These are phyloP conservation scores for Lophura nycthemera DNA, from an alignment of 2,113 vertebrate species.

Conservation along the genomic window DNA sequence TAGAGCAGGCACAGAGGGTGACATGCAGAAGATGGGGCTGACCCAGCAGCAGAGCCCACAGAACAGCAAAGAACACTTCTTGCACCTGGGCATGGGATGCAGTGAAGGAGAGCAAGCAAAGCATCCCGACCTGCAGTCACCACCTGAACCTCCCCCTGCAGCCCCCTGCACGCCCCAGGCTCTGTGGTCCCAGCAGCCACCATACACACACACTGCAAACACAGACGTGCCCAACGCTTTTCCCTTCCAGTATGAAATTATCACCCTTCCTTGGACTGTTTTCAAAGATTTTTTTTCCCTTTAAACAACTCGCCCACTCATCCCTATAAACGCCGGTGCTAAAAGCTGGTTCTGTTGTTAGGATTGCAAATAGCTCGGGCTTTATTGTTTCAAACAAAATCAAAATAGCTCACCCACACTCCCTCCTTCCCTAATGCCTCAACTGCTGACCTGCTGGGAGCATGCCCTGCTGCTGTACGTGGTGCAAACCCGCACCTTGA, in stretches of 20 bases:
- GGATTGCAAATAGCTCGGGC: conserved; percentile 43
- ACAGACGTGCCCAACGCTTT: background rate
- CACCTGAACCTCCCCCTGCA: background rate
- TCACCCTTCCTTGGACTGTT: conserved; percentile 55
- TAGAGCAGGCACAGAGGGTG: background rate
- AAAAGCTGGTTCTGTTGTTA: conserved; percentile 64
- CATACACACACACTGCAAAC: background rate
- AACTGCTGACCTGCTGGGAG: conserved; percentile 21
- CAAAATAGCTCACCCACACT: conserved; percentile 59
- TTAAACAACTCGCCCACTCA: conserved; percentile 69
- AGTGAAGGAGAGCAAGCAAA: background rate
- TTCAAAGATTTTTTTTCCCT: conserved; percentile 16
- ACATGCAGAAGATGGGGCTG: rapidly evolving
- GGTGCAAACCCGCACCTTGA: rapidly evolving
- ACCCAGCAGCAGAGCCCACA: background rate
- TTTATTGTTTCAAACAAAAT: conserved; percentile 70
- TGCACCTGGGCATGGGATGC: background rate
- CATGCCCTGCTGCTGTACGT: background rate
- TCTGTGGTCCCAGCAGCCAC: background rate
- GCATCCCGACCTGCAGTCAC: background rate
- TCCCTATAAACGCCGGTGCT: conserved; percentile 45
- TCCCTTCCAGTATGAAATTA: background rate
- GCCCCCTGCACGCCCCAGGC: background rate
- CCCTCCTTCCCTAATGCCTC: background rate
- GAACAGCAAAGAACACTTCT: background rate